Percentiles rank a stretch among this genome's conserved stretches.
phyloP scores from a whole-genome alignment of 2,888 invertebrate genomes.

The Baccha elongata region DNA sequence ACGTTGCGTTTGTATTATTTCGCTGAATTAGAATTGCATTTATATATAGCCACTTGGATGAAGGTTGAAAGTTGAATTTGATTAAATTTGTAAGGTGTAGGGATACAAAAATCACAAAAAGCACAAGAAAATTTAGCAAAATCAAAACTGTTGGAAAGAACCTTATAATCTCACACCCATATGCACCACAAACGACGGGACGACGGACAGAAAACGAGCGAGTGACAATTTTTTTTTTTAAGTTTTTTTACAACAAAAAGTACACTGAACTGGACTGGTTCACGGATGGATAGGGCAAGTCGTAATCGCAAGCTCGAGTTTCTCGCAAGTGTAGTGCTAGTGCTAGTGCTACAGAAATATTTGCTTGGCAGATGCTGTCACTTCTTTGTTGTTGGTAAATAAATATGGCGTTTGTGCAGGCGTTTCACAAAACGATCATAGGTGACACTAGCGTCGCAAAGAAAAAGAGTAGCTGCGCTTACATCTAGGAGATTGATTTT shows the following conservation, averaged over 20 bases:
- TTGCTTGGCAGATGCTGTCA: slow-evolving; percentile 68
- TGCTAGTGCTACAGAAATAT: slow-evolving; percentile 2
- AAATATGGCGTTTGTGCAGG: neutral
- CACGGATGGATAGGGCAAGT: too few relatives aligned
- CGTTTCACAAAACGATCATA: neutral
- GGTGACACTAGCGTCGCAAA: slow-evolving; percentile 6
- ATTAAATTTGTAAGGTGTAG: slow-evolving; percentile 12
- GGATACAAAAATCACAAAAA: slow-evolving; percentile 25
- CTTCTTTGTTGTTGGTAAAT: slow-evolving; percentile 38
- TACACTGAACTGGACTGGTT: slow-evolving; percentile 61
- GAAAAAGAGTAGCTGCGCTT: neutral
- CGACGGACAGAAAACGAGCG: slow-evolving; percentile 23
- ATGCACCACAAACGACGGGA: slow-evolving; percentile 21
- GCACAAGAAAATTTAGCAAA: slow-evolving; percentile 57
- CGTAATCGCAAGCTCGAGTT: too few relatives aligned
- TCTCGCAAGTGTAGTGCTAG: too few relatives aligned
- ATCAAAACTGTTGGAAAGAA: slow-evolving; percentile 51
- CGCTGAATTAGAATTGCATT: neutral
- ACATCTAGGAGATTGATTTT: neutral
- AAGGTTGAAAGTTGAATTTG: slow-evolving; percentile 32
- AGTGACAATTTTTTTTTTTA: slow-evolving; percentile 28
- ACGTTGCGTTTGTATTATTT: neutral
- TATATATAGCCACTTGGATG: neutral
- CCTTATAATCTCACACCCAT: slow-evolving; percentile 51
- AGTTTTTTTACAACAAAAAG: slow-evolving; percentile 34